These are phyloP conservation scores for Tetragonisca angustula DNA, from an alignment of 2,888 invertebrate genomes.

Conservation along the genomic window DNA sequence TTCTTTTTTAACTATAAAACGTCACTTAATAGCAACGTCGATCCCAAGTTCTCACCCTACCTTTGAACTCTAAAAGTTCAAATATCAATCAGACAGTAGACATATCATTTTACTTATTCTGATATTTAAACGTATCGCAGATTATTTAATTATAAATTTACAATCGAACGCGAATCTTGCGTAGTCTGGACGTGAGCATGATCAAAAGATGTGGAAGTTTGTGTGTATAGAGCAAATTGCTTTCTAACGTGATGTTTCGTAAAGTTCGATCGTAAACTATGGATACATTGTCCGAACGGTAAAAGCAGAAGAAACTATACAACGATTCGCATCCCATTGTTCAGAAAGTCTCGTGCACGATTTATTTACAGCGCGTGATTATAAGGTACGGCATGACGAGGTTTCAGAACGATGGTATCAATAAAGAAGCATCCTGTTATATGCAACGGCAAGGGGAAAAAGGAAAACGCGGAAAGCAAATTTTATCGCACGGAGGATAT, in stretches of 20 bases:
- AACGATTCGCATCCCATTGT: slow-evolving; percentile 6
- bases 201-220: not conserved
- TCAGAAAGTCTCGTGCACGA: not conserved
- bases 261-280: not conserved
- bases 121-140: not conserved
- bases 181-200: not conserved
- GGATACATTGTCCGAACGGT: not conserved
- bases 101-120: not conserved
- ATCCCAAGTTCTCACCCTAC: not conserved
- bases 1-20: not conserved
- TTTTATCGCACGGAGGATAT: slow-evolving; percentile 20
- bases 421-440: slow-evolving; percentile 11
- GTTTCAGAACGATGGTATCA: slow-evolving; percentile 8
- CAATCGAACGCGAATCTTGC: not conserved
- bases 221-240: not conserved
- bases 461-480: slow-evolving; percentile 2
- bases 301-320: not conserved
- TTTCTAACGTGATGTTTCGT: not conserved
- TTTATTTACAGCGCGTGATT: slow-evolving; percentile 6
- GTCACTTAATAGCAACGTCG: not conserved
- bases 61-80: not conserved
- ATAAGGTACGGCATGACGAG: not conserved
- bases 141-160: not conserved
- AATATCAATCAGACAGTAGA: not conserved
- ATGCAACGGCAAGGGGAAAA: not conserved